These are phyloP conservation scores for Pipistrellus pipistrellus DNA, from an alignment of 2,797 vertebrate genomes.

Conservation along the genomic window DNA sequence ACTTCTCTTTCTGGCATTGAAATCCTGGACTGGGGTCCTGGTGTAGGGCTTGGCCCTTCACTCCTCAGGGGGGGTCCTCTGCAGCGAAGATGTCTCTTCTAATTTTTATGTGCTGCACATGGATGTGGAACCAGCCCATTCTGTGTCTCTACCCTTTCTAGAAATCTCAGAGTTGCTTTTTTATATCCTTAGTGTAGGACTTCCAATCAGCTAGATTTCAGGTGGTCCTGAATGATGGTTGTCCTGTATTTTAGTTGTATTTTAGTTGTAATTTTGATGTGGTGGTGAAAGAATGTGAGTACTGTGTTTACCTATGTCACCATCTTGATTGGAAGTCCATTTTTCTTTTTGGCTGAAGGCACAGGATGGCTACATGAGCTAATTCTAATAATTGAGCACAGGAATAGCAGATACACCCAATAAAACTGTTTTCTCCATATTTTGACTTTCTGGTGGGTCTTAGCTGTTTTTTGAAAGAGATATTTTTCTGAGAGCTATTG, in stretches of 20 bases:
- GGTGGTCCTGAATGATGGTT: neutral
- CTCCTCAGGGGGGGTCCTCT: neutral
- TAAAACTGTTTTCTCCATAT: neutral
- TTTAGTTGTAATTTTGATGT: neutral
- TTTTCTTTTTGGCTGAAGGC: neutral
- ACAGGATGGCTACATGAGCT: neutral
- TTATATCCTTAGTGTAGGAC: neutral
- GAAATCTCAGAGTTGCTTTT: neutral
- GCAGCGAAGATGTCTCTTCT: neutral
- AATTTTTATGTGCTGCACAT: neutral
- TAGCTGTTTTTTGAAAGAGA: neutral
- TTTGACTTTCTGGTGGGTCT: neutral
- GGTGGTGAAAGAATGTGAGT: neutral
- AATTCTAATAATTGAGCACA: neutral
- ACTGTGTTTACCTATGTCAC: neutral
- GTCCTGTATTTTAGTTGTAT: too few relatives aligned
- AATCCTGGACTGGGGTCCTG: neutral
- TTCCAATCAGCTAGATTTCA: neutral
- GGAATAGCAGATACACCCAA: neutral
- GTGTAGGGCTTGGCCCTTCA: neutral
- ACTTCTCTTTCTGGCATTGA: neutral
- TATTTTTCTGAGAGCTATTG: constrained; percentile 22
- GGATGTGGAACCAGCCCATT: neutral
- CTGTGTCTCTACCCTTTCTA: neutral
- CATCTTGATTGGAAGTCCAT: neutral